Evolutionary conservation across 2,888 invertebrate genomes (phyloP).

Genomic region (Eulithis prunata): DNA sequence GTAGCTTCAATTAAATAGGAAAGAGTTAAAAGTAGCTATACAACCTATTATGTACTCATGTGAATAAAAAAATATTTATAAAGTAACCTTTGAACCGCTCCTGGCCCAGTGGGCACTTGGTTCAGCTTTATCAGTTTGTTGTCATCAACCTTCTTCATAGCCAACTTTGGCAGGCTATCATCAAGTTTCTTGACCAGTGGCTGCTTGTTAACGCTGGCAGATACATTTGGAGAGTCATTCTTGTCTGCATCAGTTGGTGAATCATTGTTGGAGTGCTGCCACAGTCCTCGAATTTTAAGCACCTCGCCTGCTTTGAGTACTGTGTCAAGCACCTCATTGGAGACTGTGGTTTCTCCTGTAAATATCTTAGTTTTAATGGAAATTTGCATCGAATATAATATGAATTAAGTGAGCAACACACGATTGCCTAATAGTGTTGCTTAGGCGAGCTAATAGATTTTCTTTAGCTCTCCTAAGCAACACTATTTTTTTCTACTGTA

Average conservation of each 20-base stretch:
- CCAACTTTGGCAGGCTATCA: slow-evolving; percentile 64
- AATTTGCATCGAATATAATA: not conserved
- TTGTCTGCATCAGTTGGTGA: slow-evolving; percentile 59
- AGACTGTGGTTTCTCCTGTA: slow-evolving; percentile 91
- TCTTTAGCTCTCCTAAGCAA: no score
- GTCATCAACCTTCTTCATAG: slow-evolving; percentile 77
- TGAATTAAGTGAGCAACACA: no score
- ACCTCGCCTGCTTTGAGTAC: slow-evolving; percentile 93
- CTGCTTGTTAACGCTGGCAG: slow-evolving; percentile 61
- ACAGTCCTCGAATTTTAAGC: slow-evolving; percentile 91
- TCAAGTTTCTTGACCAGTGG: slow-evolving; percentile 62
- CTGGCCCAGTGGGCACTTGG: slow-evolving; percentile 58
- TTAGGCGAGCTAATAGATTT: no score
- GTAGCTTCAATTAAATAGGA: no score
- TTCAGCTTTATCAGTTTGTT: slow-evolving; percentile 72
- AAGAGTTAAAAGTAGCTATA: no score
- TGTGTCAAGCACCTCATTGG: slow-evolving; percentile 92
- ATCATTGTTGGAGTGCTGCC: slow-evolving; percentile 86
- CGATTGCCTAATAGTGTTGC: no score
- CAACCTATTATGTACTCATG: no score
- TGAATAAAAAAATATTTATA: not conserved
- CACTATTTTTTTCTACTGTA: no score
- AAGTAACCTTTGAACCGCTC: slow-evolving; percentile 64
- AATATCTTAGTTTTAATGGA: not conserved
- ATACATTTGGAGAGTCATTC: slow-evolving; percentile 51